Percentiles rank a stretch among this genome's conserved stretches.
These are phyloP conservation scores for Phrixothrix hirtus DNA, from an alignment of 2,888 invertebrate genomes.

Conservation along the genomic window DNA sequence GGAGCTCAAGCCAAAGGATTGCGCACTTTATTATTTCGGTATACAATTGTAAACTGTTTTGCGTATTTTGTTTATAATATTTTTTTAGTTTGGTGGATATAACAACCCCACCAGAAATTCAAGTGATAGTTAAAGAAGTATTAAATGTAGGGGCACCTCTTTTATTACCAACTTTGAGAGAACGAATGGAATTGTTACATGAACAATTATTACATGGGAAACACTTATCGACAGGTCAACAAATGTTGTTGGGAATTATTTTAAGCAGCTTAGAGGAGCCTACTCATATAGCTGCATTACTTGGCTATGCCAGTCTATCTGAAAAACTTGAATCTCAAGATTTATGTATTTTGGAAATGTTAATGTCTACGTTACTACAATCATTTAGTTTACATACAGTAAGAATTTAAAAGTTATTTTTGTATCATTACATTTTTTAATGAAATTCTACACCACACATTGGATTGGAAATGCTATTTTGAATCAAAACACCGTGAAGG, in stretches of 20 bases:
- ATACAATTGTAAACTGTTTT: slow-evolving; percentile 20
- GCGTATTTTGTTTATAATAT: slow-evolving; percentile 3
- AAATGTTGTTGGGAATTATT: slow-evolving; percentile 64
- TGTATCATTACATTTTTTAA: slow-evolving; percentile 8
- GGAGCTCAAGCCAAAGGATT: slow-evolving; percentile 61
- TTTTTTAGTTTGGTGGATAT: slow-evolving; percentile 54
- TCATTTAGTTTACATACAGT: slow-evolving; percentile 62
- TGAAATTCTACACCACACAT: no score
- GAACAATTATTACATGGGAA: slow-evolving; percentile 60
- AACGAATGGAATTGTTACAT: slow-evolving; percentile 63
- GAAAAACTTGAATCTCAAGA: slow-evolving; percentile 45
- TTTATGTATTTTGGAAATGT: slow-evolving; percentile 53
- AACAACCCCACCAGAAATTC: slow-evolving; percentile 58
- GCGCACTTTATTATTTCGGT: slow-evolving; percentile 62
- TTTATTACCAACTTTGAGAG: slow-evolving; percentile 62
- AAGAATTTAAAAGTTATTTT: slow-evolving; percentile 37
- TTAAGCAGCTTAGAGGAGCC: slow-evolving; percentile 65
- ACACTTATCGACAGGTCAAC: slow-evolving; percentile 62
- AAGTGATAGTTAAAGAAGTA: slow-evolving; percentile 61
- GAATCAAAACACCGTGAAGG: no score
- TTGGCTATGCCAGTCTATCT: slow-evolving; percentile 56
- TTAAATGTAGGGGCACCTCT: slow-evolving; percentile 63
- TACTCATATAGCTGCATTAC: slow-evolving; percentile 61
- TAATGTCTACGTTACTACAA: slow-evolving; percentile 62
- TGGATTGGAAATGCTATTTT: no score